These are phyloP conservation scores for Pachyseris speciosa DNA, from an alignment of 64 coral and sea anemone genomes.

Conservation along the genomic window DNA sequence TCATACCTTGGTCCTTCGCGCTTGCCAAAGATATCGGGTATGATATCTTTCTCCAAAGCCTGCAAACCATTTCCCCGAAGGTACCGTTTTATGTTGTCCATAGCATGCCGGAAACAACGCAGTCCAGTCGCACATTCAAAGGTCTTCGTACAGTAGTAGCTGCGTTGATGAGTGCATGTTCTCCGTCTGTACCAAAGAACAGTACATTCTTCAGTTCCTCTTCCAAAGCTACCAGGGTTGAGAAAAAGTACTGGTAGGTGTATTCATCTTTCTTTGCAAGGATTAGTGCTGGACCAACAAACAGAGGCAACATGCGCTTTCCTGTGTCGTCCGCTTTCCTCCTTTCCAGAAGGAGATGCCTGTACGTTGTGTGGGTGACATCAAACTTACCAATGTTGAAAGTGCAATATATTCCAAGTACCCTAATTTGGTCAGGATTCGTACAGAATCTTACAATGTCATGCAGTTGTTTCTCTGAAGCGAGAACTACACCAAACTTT, in stretches of 20 bases:
- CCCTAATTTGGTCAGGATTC: background rate
- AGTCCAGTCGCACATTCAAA: background rate
- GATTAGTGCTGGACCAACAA: constrained; percentile 4
- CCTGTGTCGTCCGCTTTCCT: background rate
- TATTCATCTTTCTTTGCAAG: constrained; percentile 11
- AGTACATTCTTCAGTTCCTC: no score
- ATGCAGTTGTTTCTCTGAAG: no score
- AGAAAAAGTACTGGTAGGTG: background rate
- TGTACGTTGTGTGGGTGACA: constrained; percentile 6
- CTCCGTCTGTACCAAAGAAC: no score
- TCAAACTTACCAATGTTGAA: constrained; percentile 12
- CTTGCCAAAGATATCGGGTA: no score
- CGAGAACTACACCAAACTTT: no score
- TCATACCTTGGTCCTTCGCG: no score
- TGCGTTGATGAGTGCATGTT: no score
- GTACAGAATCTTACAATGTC: background rate
- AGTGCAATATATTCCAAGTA: background rate
- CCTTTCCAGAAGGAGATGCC: background rate
- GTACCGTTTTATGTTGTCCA: background rate
- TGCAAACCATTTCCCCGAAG: background rate
- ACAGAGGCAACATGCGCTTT: background rate
- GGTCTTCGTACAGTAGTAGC: no score
- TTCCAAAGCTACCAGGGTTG: no score
- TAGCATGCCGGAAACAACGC: background rate
- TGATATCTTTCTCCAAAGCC: background rate